phyloP scores from a whole-genome alignment of 2,113 vertebrate species.

The Meriones unguiculatus region DNA sequence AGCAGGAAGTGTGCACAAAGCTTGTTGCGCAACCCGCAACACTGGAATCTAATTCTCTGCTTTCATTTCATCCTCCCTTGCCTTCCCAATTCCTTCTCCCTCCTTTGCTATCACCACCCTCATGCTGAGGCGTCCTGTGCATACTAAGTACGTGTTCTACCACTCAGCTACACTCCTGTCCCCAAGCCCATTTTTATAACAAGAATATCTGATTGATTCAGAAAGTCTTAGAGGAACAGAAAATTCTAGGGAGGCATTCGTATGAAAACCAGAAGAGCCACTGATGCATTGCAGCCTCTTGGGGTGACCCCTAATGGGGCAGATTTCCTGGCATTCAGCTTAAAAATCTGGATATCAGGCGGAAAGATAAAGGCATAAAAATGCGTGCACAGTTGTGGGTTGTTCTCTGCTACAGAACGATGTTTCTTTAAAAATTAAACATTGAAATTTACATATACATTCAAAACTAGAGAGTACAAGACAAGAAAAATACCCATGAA shows the following conservation, averaged over 20 bases:
- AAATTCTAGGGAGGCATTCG: neutral
- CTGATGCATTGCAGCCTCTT: neutral
- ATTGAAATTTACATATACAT: neutral
- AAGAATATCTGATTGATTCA: neutral
- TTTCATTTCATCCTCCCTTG: neutral
- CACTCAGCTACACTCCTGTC: too few species aligned
- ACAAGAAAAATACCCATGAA: neutral
- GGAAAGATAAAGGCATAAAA: fast-evolving
- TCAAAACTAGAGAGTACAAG: neutral
- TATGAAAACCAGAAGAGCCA: neutral
- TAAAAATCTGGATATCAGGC: neutral
- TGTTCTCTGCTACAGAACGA: neutral
- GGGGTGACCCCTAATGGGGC: too few species aligned
- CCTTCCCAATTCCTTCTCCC: neutral
- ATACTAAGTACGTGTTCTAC: too few species aligned
- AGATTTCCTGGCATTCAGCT: neutral
- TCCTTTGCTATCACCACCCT: too few species aligned
- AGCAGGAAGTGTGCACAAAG: neutral
- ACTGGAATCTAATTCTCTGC: neutral
- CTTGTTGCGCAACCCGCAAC: too few species aligned
- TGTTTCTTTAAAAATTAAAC: neutral
- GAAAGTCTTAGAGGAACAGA: neutral
- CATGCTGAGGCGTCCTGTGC: neutral
- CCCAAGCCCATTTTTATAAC: neutral
- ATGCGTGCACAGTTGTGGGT: fast-evolving